A percentile compares a stretch with the other conserved stretches of the same genome.
phyloP scores from a whole-genome alignment of 2,797 vertebrate species.

The Notoglanidium macrostoma region DNA sequence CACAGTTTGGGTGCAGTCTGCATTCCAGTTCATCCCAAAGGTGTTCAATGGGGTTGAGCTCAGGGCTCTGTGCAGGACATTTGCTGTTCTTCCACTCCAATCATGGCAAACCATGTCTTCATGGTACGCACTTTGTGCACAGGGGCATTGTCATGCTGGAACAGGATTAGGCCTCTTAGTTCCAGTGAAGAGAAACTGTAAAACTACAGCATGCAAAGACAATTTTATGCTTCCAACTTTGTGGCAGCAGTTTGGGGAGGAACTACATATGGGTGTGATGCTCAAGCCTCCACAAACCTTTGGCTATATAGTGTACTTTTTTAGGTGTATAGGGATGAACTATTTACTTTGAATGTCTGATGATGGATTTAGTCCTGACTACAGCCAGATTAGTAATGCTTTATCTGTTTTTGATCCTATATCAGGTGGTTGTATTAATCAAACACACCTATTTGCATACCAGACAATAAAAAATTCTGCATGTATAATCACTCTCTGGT shows the following conservation, averaged over 20 bases:
- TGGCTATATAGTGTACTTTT: not conserved
- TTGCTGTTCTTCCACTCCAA: too few species aligned
- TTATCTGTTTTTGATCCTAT: not conserved
- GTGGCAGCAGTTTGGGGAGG: not conserved
- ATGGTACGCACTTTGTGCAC: too few species aligned
- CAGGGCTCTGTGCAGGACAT: too few species aligned
- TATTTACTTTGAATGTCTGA: not conserved
- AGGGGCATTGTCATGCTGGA: too few species aligned
- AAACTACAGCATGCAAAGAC: too few species aligned
- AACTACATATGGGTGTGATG: not conserved
- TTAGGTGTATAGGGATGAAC: not conserved
- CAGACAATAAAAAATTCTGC: not conserved
- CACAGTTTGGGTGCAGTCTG: too few species aligned
- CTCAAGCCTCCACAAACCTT: not conserved
- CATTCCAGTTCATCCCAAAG: too few species aligned
- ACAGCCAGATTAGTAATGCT: not conserved
- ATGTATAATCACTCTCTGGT: not conserved
- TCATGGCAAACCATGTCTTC: too few species aligned
- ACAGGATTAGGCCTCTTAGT: too few species aligned
- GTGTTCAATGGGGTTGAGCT: too few species aligned
- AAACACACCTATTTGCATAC: not conserved
- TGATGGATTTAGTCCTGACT: not conserved
- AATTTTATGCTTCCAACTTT: not conserved
- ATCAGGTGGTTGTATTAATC: not conserved
- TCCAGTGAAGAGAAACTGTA: too few species aligned